Conservation (phyloP, 2,113 vertebrate species). For the Poeciliopsis retropinna region DNA sequence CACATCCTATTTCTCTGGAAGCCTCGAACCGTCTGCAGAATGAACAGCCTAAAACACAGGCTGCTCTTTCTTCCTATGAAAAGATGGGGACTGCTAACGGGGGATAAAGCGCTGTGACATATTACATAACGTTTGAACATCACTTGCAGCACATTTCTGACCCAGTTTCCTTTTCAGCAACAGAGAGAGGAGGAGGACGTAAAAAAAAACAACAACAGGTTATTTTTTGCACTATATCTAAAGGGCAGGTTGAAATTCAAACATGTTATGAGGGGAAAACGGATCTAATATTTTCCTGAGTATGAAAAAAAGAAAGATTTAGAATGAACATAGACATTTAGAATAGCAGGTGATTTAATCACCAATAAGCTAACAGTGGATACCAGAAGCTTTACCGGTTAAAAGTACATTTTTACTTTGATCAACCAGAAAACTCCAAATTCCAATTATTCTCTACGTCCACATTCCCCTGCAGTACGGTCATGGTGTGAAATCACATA, state of each 20-base stretch:
- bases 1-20: neutral
- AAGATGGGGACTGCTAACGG: conserved; percentile 45
- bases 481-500: neutral
- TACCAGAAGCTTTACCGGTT: neutral
- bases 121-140: conserved; percentile 70
- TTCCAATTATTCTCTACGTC: neutral
- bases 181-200: conserved; percentile 4
- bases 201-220: neutral
- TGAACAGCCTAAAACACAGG: conserved; percentile 10
- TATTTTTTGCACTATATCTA: conserved; percentile 8
- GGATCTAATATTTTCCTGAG: neutral
- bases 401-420: too few species aligned
- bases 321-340: too few species aligned
- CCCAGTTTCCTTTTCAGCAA: conserved; percentile 56
- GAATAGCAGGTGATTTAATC: too few species aligned
- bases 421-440: neutral
- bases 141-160: conserved; percentile 67
- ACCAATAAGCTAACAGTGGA: too few species aligned
- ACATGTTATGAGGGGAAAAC: conserved; percentile 5
- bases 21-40: conserved; percentile 2
- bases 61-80: conserved; percentile 16
- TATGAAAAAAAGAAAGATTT: neutral
- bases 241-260: conserved; percentile 32
- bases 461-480: neutral
- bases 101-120: conserved; percentile 57